These are phyloP conservation scores for Dromas ardeola DNA, from an alignment of 2,113 vertebrate species.

Conservation along the genomic window DNA sequence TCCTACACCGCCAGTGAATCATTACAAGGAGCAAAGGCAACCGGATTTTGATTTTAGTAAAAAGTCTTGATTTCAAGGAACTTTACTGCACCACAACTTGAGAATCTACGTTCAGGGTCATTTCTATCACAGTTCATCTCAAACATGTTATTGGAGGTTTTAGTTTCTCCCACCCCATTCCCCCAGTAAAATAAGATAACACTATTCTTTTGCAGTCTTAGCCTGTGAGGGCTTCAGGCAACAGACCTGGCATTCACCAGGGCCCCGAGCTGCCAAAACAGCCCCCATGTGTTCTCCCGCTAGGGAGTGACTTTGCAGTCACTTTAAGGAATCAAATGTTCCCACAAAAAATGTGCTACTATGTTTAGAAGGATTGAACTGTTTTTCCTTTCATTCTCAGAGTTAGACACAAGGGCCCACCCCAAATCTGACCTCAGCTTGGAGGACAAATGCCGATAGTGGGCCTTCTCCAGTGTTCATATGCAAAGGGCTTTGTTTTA, in stretches of 20 bases:
- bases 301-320: not conserved
- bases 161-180: not conserved
- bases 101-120: not conserved
- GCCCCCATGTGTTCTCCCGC: not conserved
- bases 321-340: not conserved
- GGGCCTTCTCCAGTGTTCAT: not conserved
- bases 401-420: not conserved
- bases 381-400: not conserved
- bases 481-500: not conserved
- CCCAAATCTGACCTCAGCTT: not conserved
- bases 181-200: not conserved
- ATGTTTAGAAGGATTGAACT: not conserved
- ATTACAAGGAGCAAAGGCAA: not conserved
- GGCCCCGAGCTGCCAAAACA: not conserved
- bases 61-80: not conserved
- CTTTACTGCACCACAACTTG: not conserved
- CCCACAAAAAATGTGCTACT: not conserved
- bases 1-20: not conserved
- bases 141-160: not conserved
- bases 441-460: not conserved
- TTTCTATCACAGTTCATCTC: not conserved
- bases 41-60: not conserved
- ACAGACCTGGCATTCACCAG: not conserved
- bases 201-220: not conserved
- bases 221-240: not conserved